Conservation (phyloP, 2,888 invertebrate species). For the Drosophila birchii region DNA sequence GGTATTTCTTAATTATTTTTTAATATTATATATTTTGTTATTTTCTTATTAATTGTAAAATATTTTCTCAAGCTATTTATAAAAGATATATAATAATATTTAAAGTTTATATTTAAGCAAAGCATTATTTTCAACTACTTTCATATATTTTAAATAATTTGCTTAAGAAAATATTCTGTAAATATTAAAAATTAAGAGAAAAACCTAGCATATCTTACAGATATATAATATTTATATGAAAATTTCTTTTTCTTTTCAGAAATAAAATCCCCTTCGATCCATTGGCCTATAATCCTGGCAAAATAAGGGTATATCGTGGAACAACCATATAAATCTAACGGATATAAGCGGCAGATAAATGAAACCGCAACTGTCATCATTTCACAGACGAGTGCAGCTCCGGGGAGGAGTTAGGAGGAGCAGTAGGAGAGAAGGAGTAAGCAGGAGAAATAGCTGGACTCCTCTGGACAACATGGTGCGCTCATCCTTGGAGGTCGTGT, state of each 20-base stretch:
- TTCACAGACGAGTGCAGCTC: constrained; percentile 56
- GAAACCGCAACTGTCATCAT: constrained; percentile 76
- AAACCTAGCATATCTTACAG: too few relatives aligned
- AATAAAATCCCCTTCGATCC: neutral
- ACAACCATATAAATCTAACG: constrained; percentile 17
- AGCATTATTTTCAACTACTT: too few relatives aligned
- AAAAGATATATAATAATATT: too few relatives aligned
- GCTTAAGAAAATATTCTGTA: neutral
- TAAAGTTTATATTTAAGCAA: too few relatives aligned
- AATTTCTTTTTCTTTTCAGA: neutral
- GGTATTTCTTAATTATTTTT: too few relatives aligned
- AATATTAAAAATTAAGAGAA: neutral
- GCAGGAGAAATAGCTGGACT: neutral
- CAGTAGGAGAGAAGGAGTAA: neutral
- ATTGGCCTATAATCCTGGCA: too few relatives aligned
- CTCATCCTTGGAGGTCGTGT: constrained; percentile 5
- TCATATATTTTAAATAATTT: neutral
- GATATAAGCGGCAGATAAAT: constrained; percentile 24
- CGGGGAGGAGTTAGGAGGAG: neutral
- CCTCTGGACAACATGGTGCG: constrained; percentile 20
- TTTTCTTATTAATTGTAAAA: too few relatives aligned
- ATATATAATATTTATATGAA: neutral
- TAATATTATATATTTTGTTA: too few relatives aligned
- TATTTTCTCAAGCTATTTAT: too few relatives aligned
- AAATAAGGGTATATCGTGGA: neutral